These are phyloP conservation scores for Pristionchus mayeri DNA, from an alignment of 2,888 invertebrate genomes.

Conservation along the genomic window DNA sequence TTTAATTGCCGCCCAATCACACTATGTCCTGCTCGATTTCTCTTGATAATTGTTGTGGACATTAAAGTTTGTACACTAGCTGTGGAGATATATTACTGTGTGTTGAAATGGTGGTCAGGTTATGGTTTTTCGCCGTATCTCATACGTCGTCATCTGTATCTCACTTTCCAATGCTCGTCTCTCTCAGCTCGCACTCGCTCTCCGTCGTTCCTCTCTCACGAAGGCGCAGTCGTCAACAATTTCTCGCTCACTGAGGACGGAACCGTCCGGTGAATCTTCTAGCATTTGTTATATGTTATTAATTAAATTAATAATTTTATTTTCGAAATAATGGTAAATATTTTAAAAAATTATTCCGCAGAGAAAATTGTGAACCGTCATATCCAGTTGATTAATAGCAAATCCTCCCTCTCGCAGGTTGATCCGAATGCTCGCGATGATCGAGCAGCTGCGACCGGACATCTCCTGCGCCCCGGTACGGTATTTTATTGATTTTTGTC, in stretches of 20 bases:
- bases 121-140: no score
- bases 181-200: conserved; percentile 67
- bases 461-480: conserved; percentile 74
- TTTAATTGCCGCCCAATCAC: no score
- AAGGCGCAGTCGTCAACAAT: conserved; percentile 70
- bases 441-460: conserved; percentile 75
- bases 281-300: neutral
- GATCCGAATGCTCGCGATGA: conserved; percentile 70
- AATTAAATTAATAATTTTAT: neutral
- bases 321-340: neutral
- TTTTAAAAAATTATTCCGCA: no score
- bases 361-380: no score
- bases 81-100: no score
- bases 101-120: no score
- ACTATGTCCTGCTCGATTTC: no score
- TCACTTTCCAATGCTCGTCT: no score
- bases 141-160: no score
- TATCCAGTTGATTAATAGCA: no score
- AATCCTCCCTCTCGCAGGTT: conserved; percentile 52
- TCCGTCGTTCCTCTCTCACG: conserved; percentile 70
- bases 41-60: no score
- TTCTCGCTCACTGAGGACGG: conserved; percentile 64
- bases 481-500: conserved; percentile 32
- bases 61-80: no score
- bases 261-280: conserved; percentile 51